These are phyloP conservation scores for Vulpes lagopus DNA, from an alignment of 2,113 vertebrate genomes.

Conservation along the genomic window DNA sequence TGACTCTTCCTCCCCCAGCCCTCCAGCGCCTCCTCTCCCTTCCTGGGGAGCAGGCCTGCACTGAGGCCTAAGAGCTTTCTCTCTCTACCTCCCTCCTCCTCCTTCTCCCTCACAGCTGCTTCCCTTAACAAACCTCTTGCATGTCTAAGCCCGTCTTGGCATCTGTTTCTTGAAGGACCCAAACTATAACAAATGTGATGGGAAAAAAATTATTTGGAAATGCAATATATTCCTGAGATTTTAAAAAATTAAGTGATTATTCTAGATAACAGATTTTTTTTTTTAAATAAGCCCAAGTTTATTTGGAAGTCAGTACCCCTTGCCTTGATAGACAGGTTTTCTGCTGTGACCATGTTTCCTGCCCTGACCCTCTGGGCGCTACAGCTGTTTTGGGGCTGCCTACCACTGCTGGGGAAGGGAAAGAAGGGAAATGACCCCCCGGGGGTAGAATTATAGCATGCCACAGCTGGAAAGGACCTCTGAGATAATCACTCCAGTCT, in stretches of 20 bases:
- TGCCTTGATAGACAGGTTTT: slow-evolving; percentile 10
- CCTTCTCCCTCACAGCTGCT: neutral
- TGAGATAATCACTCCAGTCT: neutral
- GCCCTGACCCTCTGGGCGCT: neutral
- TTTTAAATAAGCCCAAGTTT: neutral
- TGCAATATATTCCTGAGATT: neutral
- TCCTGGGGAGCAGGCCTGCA: too few relatives aligned
- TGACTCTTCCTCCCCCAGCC: neutral
- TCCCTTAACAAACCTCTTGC: neutral
- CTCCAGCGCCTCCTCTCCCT: fast-evolving
- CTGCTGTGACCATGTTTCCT: neutral
- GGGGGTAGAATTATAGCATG: neutral
- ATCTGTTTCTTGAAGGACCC: neutral
- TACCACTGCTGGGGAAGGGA: neutral
- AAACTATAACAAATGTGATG: neutral
- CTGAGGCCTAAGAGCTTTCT: neutral
- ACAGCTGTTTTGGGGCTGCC: neutral
- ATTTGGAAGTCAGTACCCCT: neutral
- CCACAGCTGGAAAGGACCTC: neutral
- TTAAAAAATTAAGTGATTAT: neutral
- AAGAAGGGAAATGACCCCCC: neutral
- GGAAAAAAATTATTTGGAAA: neutral
- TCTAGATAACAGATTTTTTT: neutral
- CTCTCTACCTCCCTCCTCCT: fast-evolving
- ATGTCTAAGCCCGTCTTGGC: neutral